Percentiles rank a stretch among this genome's conserved stretches.
Conservation (phyloP, 1,140 invertebrate genomes). For the Drosophila subobscura region DNA sequence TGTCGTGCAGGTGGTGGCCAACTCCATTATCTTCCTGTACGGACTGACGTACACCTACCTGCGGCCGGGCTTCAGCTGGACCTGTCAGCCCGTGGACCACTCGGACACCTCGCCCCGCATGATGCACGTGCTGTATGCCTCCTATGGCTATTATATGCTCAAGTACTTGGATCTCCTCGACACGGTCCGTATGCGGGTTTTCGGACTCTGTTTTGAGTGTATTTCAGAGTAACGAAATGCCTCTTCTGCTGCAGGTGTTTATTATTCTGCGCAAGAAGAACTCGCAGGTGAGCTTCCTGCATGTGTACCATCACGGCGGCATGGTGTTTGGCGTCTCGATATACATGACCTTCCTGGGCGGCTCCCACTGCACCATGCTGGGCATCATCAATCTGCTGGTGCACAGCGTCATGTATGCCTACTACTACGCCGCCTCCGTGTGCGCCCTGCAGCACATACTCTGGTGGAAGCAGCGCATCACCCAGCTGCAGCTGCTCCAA, state of each 20-base stretch:
- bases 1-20: slow-evolving; percentile 88
- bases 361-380: slow-evolving; percentile 80
- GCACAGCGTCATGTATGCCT: slow-evolving; percentile 77
- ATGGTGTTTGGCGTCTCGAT: slow-evolving; percentile 86
- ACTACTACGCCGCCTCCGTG: slow-evolving; percentile 69
- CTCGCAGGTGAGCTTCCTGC: slow-evolving; percentile 91
- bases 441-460: slow-evolving; percentile 82
- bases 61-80: slow-evolving; percentile 85
- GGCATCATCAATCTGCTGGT: slow-evolving; percentile 74
- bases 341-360: slow-evolving; percentile 85
- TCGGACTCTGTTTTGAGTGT: background rate
- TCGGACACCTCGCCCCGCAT: slow-evolving; percentile 84
- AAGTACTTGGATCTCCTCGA: slow-evolving; percentile 86
- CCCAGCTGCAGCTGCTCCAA: slow-evolving; percentile 71
- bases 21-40: slow-evolving; percentile 87
- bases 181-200: slow-evolving; percentile 84
- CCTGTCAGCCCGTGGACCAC: slow-evolving; percentile 87
- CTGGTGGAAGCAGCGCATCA: slow-evolving; percentile 79
- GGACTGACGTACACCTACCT: slow-evolving; percentile 83
- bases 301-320: slow-evolving; percentile 92
- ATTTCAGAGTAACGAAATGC: background rate
- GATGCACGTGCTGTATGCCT: slow-evolving; percentile 86
- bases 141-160: slow-evolving; percentile 85
- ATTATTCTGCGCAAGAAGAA: slow-evolving; percentile 92
- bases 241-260: slow-evolving; percentile 85